phyloP scores from a whole-genome alignment of 2,113 vertebrate species.

The Oreocharis arfaki region DNA sequence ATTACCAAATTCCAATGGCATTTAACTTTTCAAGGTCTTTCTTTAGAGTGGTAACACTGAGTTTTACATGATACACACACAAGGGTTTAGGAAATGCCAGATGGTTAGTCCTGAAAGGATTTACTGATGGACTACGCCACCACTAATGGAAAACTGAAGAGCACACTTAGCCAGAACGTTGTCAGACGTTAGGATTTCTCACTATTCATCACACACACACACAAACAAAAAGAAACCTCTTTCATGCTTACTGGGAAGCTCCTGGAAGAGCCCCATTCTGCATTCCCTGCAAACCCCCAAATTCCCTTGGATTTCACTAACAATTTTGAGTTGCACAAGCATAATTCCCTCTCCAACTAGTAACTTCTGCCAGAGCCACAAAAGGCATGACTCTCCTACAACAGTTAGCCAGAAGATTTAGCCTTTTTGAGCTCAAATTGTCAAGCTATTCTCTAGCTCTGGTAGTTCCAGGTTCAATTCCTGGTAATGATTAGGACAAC shows the following conservation, averaged over 20 bases:
- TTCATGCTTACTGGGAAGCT: conserved; percentile 6
- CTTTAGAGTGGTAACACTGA: conserved; percentile 41
- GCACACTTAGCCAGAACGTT: neutral
- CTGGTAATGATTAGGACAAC: conserved; percentile 55
- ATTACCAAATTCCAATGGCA: conserved; percentile 67
- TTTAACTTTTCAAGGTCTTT: conserved; percentile 43
- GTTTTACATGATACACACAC: conserved; percentile 25
- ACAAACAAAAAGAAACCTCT: neutral
- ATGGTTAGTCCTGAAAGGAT: conserved; percentile 7
- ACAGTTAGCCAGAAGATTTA: conserved; percentile 51
- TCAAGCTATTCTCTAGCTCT: conserved; percentile 24
- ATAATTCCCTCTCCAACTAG: conserved; percentile 32
- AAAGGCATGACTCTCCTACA: conserved; percentile 36
- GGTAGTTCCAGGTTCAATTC: conserved; percentile 57
- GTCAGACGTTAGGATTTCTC: neutral
- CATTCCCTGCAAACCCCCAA: conserved; percentile 53
- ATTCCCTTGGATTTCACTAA: conserved; percentile 39
- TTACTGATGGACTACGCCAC: neutral
- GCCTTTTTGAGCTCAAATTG: conserved; percentile 36
- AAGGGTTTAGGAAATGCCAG: conserved; percentile 42
- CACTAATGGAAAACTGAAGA: conserved; percentile 30
- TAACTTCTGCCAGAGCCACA: conserved; percentile 50
- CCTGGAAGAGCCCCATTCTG: conserved; percentile 17
- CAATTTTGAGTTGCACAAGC: conserved; percentile 45
- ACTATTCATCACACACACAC: neutral